Evolutionary conservation across 2,113 vertebrate genomes (phyloP), one percentile per base, ranked within the genome.

Genomic region (Eonycteris spelaea): DNA sequence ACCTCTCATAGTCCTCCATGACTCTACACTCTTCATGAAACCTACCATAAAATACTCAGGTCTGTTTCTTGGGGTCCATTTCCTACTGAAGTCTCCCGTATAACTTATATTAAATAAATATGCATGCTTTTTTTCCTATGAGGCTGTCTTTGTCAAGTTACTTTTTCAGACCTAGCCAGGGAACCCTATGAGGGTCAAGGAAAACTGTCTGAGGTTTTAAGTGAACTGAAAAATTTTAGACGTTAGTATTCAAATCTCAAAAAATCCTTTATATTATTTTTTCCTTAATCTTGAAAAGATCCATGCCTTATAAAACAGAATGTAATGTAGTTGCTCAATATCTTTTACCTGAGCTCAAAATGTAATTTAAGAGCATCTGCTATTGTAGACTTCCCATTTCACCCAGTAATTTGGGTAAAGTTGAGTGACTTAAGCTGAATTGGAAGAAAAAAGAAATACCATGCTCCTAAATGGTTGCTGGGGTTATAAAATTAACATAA

Each of bases 331-430:
- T 43, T 70, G 6, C 30, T 85, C 59, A 24, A 22, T 74, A 45
- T 28, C 18, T 86, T 78, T 83, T 90, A 87, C 43, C 77, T 88
- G 74, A 82, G 38, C n/a, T 91, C 67, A 77, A 86, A 83, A 93
- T 86, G 26, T 61, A 89, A 61, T 28, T 85, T n/a, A 77, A 63
- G 61, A 57, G 48, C 16, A 78, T 9, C 65, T 57, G 45, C 6
- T 86, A 5, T 48, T 71, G 15, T 78, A 40, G 43, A 14, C 2
- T 40, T 26, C 13, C 11, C 63, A 59, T 91, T 86, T 40, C 48
- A 96, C 71, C n/a, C 0, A 7, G 68, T 63, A 78, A 86, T 93
- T 57, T 82, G 35, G 22, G 22, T 85, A 45, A 75, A 86, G 38
- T 74, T 70, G 63, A 95, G 7, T 74, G 43, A 91, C 33, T 53